Percentiles rank a stretch among this genome's conserved stretches.
phyloP scores from a whole-genome alignment of 2,888 invertebrate species.

The Amorpha juglandis region DNA sequence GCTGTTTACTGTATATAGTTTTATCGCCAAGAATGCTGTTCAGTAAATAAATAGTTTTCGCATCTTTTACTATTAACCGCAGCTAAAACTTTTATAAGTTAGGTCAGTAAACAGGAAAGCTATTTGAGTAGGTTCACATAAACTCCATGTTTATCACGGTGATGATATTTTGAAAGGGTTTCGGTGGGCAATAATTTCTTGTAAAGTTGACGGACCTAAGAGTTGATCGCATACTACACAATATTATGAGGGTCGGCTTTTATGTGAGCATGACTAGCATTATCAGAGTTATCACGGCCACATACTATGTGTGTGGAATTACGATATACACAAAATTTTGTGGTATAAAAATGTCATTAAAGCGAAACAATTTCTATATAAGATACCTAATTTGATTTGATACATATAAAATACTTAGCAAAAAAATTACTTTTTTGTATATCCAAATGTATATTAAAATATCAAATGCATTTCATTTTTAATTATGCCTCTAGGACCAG shows the following conservation, averaged over 20 bases:
- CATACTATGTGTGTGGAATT: constrained; percentile 45
- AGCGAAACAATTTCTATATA: not conserved
- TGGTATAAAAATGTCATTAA: not conserved
- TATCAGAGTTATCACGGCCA: constrained; percentile 54
- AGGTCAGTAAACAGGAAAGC: constrained; percentile 1
- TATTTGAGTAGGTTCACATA: constrained; percentile 6
- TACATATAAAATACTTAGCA: too few relatives aligned
- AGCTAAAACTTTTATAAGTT: not conserved
- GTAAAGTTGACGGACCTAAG: constrained; percentile 53
- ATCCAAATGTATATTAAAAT: too few relatives aligned
- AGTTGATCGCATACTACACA: constrained; percentile 56
- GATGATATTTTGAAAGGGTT: constrained; percentile 30
- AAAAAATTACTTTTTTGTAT: too few relatives aligned
- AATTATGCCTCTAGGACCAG: too few relatives aligned
- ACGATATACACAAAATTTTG: not conserved
- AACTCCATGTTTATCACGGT: constrained; percentile 27
- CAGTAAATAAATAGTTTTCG: constrained; percentile 8
- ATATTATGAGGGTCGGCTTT: constrained; percentile 58
- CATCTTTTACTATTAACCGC: not conserved
- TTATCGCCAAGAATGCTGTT: not conserved
- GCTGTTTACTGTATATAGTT: not conserved
- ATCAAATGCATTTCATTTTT: too few relatives aligned
- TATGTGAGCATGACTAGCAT: constrained; percentile 58
- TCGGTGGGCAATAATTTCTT: constrained; percentile 48
- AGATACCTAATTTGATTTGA: not conserved